A percentile compares a stretch with the other conserved stretches of the same genome.
Evolutionary conservation across 2,888 invertebrate species (phyloP).

Genomic region (Drosophila colorata): DNA sequence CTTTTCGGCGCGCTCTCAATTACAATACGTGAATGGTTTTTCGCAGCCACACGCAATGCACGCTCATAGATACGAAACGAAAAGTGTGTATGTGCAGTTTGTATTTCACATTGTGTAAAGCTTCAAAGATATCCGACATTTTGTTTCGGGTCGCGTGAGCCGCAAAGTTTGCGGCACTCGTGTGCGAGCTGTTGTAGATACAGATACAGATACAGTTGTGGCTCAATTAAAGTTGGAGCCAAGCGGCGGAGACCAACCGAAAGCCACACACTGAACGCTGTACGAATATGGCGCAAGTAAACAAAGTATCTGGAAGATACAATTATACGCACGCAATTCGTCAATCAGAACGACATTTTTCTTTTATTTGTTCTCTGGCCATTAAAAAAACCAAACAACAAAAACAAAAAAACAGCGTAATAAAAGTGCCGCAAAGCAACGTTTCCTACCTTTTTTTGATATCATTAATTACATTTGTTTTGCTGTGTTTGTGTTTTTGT

Average conservation of each 20-base stretch:
- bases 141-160: slow-evolving; percentile 70
- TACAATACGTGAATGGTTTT: slow-evolving; percentile 60
- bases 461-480: slow-evolving; percentile 65
- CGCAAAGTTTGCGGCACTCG: slow-evolving; percentile 46
- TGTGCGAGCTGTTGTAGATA: slow-evolving; percentile 33
- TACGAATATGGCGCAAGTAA: slow-evolving; percentile 76
- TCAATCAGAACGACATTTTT: slow-evolving; percentile 85
- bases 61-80: background rate
- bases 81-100: slow-evolving; percentile 3
- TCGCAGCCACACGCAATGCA: slow-evolving; percentile 51
- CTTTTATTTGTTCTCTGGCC: slow-evolving; percentile 78
- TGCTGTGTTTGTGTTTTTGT: slow-evolving; percentile 59
- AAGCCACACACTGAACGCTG: slow-evolving; percentile 45
- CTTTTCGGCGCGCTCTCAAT: slow-evolving; percentile 45
- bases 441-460: slow-evolving; percentile 63
- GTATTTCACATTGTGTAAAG: slow-evolving; percentile 40
- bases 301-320: slow-evolving; percentile 80
- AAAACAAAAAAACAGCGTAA: slow-evolving; percentile 48
- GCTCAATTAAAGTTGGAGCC: slow-evolving; percentile 70
- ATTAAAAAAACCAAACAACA: slow-evolving; percentile 57
- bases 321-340: slow-evolving; percentile 85
- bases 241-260: slow-evolving; percentile 35
- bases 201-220: slow-evolving; percentile 56
- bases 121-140: slow-evolving; percentile 76
- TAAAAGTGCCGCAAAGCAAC: slow-evolving; percentile 80